These are phyloP conservation scores for Lordiphosa clarofinis DNA, from an alignment of 1,140 invertebrate species.

Conservation along the genomic window DNA sequence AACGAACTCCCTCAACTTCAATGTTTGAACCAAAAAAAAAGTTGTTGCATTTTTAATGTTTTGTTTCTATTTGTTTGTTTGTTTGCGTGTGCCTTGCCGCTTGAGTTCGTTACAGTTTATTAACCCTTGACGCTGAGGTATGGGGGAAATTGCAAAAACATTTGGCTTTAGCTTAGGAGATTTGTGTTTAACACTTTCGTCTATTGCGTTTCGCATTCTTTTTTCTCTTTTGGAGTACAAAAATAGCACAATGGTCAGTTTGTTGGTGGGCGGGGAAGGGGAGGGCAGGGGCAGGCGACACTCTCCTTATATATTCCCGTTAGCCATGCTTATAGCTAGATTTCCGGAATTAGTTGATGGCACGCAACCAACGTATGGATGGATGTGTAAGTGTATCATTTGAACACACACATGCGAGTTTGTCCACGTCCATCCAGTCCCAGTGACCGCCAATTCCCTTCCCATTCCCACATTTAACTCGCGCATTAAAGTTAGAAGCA, in stretches of 20 bases:
- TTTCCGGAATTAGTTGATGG: conserved; percentile 60
- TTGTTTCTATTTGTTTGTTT: conserved; percentile 6
- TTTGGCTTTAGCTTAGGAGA: conserved; percentile 1
- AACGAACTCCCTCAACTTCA: conserved; percentile 3
- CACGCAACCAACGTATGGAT: conserved; percentile 48
- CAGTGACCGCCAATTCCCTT: conserved; percentile 20
- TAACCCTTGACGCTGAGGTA: conserved; percentile 34
- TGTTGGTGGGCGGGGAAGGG: neutral
- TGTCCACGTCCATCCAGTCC: conserved; percentile 17
- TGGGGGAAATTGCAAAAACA: neutral
- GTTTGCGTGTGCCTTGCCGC: conserved; percentile 33
- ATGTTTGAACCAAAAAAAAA: conserved; percentile 17
- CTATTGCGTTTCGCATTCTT: conserved; percentile 36
- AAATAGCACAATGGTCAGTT: conserved; percentile 25
- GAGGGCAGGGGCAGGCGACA: no score
- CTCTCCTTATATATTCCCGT: conserved; percentile 32
- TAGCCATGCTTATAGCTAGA: conserved; percentile 52
- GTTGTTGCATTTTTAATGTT: conserved; percentile 12
- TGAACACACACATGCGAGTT: conserved; percentile 27
- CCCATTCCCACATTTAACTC: conserved; percentile 4
- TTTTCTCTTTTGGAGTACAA: neutral
- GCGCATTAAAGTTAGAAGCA: neutral
- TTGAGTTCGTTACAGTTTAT: conserved; percentile 60
- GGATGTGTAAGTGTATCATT: conserved; percentile 39
- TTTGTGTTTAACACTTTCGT: conserved; percentile 38